Evolutionary conservation across 2,797 vertebrate species (phyloP), one percentile per base, ranked within the genome.

Genomic region (Macropodus opercularis): DNA sequence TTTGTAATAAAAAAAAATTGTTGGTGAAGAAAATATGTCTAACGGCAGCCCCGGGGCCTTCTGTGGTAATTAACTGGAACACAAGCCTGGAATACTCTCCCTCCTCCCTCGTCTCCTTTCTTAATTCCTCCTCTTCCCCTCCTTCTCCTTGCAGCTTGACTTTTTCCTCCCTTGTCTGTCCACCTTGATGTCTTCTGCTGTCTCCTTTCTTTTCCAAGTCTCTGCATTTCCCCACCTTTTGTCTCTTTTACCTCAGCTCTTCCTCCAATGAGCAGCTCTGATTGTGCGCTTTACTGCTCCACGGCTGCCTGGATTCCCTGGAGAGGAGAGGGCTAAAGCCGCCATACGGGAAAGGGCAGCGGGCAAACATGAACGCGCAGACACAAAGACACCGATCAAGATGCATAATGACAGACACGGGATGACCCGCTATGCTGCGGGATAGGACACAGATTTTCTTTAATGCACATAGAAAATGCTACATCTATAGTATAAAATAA

Each of bases 1-100:
- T 90, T 88, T 85, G 86, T 87, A 85, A 89, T 83, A 84, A 87
- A 83, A 72, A 83, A 79, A 81, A 86, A 81, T 56, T 8, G 64
- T 73, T 54, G 74, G 80, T 87, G 88, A 90, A 86, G 81, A 89
- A 90, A 91, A 89, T 90, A 88, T 89, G 87, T 90, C 85, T 91
- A 90, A 89, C 82, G 85, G 86, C 84, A 88, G 89, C 89, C 85
- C 62, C 66, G 46, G 86, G 89, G 87, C 84, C 74, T 83, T 80
- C 75, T 72, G 83, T 81, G 88, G 84, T 86, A 89, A 91, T 91
- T 90, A 91, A 89, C 75, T 90, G 87, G 84, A 90, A 90, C 86
- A 84, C 85, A 88, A 88, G 85, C 79, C 80, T 76, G 61, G 83
- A 89, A 89, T 75, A 79, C 77, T 50, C 84, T 66, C 63, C 64